phyloP scores from a whole-genome alignment of 2,888 invertebrate species.

The Heliconius cydno region DNA sequence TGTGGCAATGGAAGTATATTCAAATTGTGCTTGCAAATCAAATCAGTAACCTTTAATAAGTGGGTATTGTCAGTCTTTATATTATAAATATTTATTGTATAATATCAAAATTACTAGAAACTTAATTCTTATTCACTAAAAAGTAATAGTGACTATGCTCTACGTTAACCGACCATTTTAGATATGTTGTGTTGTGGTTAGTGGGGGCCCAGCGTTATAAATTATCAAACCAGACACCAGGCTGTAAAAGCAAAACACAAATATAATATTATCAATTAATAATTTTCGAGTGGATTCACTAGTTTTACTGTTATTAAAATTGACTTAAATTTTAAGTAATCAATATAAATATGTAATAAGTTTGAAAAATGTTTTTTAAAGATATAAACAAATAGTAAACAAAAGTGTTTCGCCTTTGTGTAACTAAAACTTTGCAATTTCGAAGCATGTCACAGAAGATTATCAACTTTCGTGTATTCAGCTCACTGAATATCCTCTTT shows the following conservation, averaged over 20 bases:
- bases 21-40: slow-evolving; percentile 3
- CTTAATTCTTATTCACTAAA: background rate
- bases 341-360: too few relatives aligned
- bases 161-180: background rate
- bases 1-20: slow-evolving; percentile 17
- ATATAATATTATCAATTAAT: too few relatives aligned
- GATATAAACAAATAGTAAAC: background rate
- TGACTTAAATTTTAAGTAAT: background rate
- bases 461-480: slow-evolving; percentile 62
- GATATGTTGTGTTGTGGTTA: background rate
- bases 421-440: slow-evolving; percentile 19
- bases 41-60: slow-evolving; percentile 1
- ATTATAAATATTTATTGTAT: background rate
- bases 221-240: background rate
- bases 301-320: background rate
- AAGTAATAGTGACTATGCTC: background rate
- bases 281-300: background rate
- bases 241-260: too few relatives aligned
- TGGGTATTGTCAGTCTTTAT: background rate
- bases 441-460: slow-evolving; percentile 20
- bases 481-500: slow-evolving; percentile 52
- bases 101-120: background rate
- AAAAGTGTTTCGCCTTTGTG: background rate
- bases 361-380: background rate
- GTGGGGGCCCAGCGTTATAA: background rate